Base-by-base conservation (phyloP, 2,797 vertebrate species). In the Oryzias sinensis region DNA sequence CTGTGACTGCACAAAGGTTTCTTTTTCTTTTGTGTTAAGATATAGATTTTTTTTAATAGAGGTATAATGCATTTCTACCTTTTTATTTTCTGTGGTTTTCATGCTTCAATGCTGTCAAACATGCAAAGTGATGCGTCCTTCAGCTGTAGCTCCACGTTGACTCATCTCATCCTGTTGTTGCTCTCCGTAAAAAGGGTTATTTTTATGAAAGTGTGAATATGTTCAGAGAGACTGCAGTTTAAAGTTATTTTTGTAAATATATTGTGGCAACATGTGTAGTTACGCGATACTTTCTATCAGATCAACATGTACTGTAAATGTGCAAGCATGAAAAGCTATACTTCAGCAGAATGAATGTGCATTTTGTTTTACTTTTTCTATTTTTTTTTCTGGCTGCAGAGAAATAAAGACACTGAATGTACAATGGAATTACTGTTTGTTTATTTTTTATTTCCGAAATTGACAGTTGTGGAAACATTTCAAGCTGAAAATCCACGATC, bases 381-480 rank as follows among this genome's bases (percentile, higher is more conserved):
- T 88, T 89, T 89, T 33, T 22, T 22, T 37, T 88, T 89, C 80
- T 90, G 80, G 59, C 68, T 78, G 73, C 80, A 80, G 84, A 88
- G 85, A 89, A 91, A 90, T 86, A 90, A 92, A 91, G 80, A 89
- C 85, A 90, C 85, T 88, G 82, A 88, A 89, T 91, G 81, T 89
- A 87, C 61, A 67, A 77, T 47, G 54, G 60, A 61, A 45, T 16
- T 25, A 5, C 6, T 53, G 20, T 56, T 3, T 24, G 24, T 45
- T 18, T 13, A 7, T 44, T 49, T 3, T 9, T 37, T 17, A 11
- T 50, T 49, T 1, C 27, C 1, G 27, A 27, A 27, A 27, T 27
- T 27, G 25, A 27, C 7, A 29, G 7, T 29, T 29, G 5, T 29
- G 1, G 6, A 29, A 29, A 29, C 27, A 29, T 29, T 29, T 29